phyloP scores from a whole-genome alignment of 1,140 invertebrate species.

The Lepidotrigona ventralis region DNA sequence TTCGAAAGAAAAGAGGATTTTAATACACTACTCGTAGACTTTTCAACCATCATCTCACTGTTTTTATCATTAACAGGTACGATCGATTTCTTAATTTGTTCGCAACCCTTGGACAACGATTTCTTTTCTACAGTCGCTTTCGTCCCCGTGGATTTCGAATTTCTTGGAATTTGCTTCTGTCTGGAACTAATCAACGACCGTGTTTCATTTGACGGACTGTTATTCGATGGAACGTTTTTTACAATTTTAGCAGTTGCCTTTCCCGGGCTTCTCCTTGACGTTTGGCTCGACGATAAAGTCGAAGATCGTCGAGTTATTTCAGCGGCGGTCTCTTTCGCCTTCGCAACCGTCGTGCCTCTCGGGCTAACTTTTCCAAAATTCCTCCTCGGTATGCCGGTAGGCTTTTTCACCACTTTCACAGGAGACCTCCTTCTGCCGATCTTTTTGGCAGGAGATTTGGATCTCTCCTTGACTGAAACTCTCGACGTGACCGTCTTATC shows the following conservation, averaged over 20 bases:
- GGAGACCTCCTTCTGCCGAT: conserved; percentile 71
- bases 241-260: not conserved
- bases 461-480: conserved; percentile 58
- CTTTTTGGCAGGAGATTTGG: conserved; percentile 75
- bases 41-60: too few species aligned
- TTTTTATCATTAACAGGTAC: not conserved
- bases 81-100: conserved; percentile 34
- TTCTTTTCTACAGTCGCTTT: conserved; percentile 12
- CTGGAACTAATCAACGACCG: not conserved
- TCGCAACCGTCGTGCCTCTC: conserved; percentile 37
- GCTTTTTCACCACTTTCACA: conserved; percentile 69
- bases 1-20: conserved; percentile 66
- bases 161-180: conserved; percentile 15
- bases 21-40: not conserved
- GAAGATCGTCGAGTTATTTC: conserved; percentile 44
- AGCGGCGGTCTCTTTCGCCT: conserved; percentile 47
- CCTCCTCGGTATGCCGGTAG: conserved; percentile 48
- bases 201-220: not conserved
- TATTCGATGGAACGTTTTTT: not conserved
- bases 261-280: not conserved
- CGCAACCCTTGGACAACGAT: conserved; percentile 36
- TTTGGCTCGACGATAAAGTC: not conserved
- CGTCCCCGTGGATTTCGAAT: not conserved
- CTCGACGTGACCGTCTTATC: not conserved
- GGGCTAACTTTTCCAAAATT: conserved; percentile 41